These are phyloP conservation scores for Heterodera schachtii DNA, from an alignment of 1,140 invertebrate species.

Conservation along the genomic window DNA sequence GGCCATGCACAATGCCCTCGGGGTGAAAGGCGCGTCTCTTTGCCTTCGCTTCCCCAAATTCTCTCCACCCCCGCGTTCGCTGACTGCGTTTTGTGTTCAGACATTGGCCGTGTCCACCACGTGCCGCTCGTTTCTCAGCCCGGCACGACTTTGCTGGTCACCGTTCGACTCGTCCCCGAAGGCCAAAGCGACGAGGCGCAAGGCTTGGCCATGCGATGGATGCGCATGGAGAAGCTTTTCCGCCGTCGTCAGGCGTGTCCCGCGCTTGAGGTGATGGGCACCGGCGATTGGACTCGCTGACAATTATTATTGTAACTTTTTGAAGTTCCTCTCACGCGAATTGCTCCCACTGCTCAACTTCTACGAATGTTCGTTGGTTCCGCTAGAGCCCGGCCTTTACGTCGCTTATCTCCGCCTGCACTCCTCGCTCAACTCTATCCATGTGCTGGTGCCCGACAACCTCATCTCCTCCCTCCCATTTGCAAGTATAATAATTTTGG, in stretches of 20 bases:
- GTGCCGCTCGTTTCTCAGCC: conserved; percentile 76
- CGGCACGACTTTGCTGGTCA: conserved; percentile 68
- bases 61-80: too few species aligned
- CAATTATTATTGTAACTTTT: background rate
- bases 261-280: conserved; percentile 33
- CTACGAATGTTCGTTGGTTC: conserved; percentile 82
- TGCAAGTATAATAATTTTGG: conserved; percentile 68
- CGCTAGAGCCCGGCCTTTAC: conserved; percentile 82
- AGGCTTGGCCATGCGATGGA: conserved; percentile 49
- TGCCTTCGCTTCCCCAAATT: background rate
- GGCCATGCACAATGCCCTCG: conserved; percentile 87
- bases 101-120: conserved; percentile 88
- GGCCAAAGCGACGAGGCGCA: conserved; percentile 13
- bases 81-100: conserved; percentile 61
- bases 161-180: conserved; percentile 69
- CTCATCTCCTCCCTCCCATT: conserved; percentile 89
- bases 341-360: conserved; percentile 78
- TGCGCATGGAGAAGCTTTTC: conserved; percentile 42
- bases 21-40: conserved; percentile 71
- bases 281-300: conserved; percentile 3
- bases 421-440: conserved; percentile 87
- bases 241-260: conserved; percentile 36
- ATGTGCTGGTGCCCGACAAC: conserved; percentile 85
- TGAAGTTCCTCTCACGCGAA: conserved; percentile 30
- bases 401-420: conserved; percentile 91